Evolutionary conservation across 2,888 invertebrate genomes (phyloP).

Genomic region (Trichogramma evanescens): DNA sequence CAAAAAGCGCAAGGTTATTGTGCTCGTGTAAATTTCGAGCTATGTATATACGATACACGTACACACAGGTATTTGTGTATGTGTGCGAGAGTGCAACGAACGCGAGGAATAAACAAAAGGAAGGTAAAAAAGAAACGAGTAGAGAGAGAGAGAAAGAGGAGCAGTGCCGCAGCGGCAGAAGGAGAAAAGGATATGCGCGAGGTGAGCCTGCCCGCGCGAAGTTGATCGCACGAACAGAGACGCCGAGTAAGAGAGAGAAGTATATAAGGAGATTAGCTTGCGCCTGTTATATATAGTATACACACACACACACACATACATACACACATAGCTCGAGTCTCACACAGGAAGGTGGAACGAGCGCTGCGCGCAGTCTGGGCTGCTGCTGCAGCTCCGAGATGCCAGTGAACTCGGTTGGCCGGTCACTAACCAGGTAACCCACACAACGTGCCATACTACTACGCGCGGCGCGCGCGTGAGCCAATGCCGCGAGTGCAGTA

Average conservation of each 20-base stretch:
- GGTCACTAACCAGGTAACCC: conserved; percentile 50
- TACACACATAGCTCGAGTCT: conserved; percentile 22
- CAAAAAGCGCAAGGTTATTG: too few relatives aligned
- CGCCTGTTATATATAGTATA: too few relatives aligned
- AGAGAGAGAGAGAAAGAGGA: conserved; percentile 12
- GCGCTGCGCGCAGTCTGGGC: conserved; percentile 31
- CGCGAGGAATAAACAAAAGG: neutral
- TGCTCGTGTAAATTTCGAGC: too few relatives aligned
- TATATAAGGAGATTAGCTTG: too few relatives aligned
- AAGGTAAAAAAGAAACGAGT: conserved; percentile 8
- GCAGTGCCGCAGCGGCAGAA: neutral
- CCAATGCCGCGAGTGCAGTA: neutral
- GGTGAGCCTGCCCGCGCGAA: neutral
- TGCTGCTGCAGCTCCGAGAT: conserved; percentile 31
- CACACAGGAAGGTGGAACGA: conserved; percentile 41
- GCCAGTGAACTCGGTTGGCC: conserved; percentile 49
- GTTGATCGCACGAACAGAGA: too few relatives aligned
- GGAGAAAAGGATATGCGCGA: conserved; percentile 7
- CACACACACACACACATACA: conserved; percentile 2
- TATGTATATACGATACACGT: too few relatives aligned
- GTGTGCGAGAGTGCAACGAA: neutral
- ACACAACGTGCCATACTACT: conserved; percentile 34
- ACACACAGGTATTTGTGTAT: too few relatives aligned
- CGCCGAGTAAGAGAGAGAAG: too few relatives aligned
- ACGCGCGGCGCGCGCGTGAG: neutral